These are phyloP conservation scores for Radopholus similis DNA, from an alignment of 1,140 invertebrate species.

Conservation along the genomic window DNA sequence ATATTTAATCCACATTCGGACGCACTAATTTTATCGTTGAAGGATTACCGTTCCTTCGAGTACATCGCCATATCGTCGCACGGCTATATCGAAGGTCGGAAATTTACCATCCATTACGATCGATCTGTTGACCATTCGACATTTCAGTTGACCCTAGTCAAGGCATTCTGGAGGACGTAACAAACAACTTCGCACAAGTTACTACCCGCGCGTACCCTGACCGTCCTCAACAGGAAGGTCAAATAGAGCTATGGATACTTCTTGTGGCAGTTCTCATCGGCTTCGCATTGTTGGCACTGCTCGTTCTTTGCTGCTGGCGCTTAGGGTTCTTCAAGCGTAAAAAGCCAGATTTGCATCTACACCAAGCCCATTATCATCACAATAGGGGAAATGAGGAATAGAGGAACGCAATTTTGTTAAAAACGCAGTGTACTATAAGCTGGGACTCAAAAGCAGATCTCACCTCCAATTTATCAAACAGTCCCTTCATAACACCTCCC, in stretches of 20 bases:
- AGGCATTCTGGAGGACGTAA: slow-evolving; percentile 45
- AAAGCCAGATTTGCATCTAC: slow-evolving; percentile 30
- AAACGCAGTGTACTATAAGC: too few species aligned
- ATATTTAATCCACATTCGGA: not conserved
- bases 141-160: slow-evolving; percentile 47
- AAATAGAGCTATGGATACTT: slow-evolving; percentile 35
- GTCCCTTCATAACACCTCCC: not conserved
- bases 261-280: slow-evolving; percentile 41
- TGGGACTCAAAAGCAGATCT: not conserved
- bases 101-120: too few species aligned
- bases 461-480: not conserved
- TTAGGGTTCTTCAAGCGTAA: slow-evolving; percentile 49
- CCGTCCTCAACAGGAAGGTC: slow-evolving; percentile 37
- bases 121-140: too few species aligned
- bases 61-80: slow-evolving; percentile 47
- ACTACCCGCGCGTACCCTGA: slow-evolving; percentile 48
- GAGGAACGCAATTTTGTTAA: too few species aligned
- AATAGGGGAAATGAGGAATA: slow-evolving; percentile 16
- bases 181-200: slow-evolving; percentile 42
- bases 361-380: slow-evolving; percentile 33
- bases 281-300: slow-evolving; percentile 25
- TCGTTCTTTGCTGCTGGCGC: slow-evolving; percentile 33
- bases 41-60: slow-evolving; percentile 43
- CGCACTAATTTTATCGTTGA: not conserved
- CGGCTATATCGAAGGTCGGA: slow-evolving; percentile 42